Evolutionary conservation across 2,113 vertebrate genomes (phyloP).

Genomic region (Thymallus thymallus): DNA sequence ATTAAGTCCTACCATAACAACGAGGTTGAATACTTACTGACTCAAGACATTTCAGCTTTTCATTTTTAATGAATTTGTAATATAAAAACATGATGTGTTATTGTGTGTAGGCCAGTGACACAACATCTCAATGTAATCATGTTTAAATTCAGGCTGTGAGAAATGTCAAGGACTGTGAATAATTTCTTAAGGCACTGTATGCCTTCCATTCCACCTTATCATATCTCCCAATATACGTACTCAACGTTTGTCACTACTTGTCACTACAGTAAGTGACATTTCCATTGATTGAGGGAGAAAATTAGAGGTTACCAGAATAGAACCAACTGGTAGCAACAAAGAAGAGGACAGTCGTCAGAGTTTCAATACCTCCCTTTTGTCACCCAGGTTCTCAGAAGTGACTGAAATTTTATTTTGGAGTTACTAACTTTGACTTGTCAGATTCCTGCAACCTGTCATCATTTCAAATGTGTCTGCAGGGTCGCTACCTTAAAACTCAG

Average conservation of each 20-base stretch:
- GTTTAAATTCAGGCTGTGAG: too few relatives aligned
- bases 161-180: too few relatives aligned
- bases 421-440: slow-evolving; percentile 74
- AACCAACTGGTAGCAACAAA: slow-evolving; percentile 57
- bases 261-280: slow-evolving; percentile 21
- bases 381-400: slow-evolving; percentile 56
- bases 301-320: slow-evolving; percentile 36
- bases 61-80: too few relatives aligned
- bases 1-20: too few relatives aligned
- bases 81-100: too few relatives aligned
- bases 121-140: too few relatives aligned
- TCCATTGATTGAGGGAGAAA: slow-evolving; percentile 37
- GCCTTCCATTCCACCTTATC: not conserved
- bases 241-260: not conserved
- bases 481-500: slow-evolving; percentile 72
- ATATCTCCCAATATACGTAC: not conserved
- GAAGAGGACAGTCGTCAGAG: slow-evolving; percentile 34
- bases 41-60: too few relatives aligned
- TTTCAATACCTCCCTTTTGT: slow-evolving; percentile 54
- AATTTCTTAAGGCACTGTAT: too few relatives aligned
- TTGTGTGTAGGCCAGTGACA: too few relatives aligned
- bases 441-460: slow-evolving; percentile 74
- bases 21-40: too few relatives aligned
- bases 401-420: slow-evolving; percentile 72
- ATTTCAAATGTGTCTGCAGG: slow-evolving; percentile 64